Conservation (phyloP, 1,140 invertebrate species). For the Aleiodes sp. region DNA sequence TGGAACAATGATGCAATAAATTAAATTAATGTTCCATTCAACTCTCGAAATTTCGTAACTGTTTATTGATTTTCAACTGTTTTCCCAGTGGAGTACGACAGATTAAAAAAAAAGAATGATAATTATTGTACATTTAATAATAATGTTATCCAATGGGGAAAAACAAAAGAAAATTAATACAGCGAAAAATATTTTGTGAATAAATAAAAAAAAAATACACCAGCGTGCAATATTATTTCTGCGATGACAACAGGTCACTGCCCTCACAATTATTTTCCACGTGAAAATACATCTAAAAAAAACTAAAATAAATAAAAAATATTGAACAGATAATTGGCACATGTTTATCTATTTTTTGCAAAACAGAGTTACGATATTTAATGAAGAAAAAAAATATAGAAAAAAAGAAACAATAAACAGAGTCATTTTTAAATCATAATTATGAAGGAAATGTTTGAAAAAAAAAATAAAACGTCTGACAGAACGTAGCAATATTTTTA, state of each 20-base stretch:
- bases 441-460: constrained; percentile 8
- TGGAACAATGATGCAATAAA: background rate
- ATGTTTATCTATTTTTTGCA: constrained; percentile 12
- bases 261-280: background rate
- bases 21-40: background rate
- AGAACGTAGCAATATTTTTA: constrained; percentile 58
- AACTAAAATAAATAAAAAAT: background rate
- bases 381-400: background rate
- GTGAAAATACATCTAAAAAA: background rate
- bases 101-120: too few species aligned
- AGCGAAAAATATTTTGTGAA: background rate
- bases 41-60: background rate
- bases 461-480: constrained; percentile 34
- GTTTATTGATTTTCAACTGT: too few species aligned
- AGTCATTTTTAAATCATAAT: constrained; percentile 12
- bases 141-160: too few species aligned
- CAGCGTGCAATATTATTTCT: constrained; percentile 57
- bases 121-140: too few species aligned
- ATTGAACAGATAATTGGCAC: constrained; percentile 7
- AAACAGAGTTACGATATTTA: constrained; percentile 18
- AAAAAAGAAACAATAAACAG: constrained; percentile 2
- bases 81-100: too few species aligned
- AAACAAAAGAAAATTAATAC: constrained; percentile 3
- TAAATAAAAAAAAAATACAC: constrained; percentile 45
- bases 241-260: constrained; percentile 9